phyloP scores from a whole-genome alignment of 2,888 invertebrate genomes.

The Drosophila pegasa region DNA sequence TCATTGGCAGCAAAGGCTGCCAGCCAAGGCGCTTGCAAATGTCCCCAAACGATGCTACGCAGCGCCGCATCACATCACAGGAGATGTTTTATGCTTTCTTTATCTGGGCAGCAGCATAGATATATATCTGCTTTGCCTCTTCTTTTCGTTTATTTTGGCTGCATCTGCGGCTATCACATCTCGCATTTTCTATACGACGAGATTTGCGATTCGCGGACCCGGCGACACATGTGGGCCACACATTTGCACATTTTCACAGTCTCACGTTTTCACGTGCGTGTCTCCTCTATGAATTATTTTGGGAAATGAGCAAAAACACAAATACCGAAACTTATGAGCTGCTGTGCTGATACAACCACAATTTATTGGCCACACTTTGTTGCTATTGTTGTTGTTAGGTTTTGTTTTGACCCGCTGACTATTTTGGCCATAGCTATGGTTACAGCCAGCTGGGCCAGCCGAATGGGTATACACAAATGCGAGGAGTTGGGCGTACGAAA shows the following conservation, averaged over 20 bases:
- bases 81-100: conserved; percentile 18
- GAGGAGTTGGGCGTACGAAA: not conserved
- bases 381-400: conserved; percentile 16
- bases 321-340: conserved; percentile 41
- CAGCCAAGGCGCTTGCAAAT: conserved; percentile 40
- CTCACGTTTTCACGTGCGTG: conserved; percentile 41
- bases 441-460: conserved; percentile 35
- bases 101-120: conserved; percentile 26
- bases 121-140: conserved; percentile 16
- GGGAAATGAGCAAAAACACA: conserved; percentile 81
- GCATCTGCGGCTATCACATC: not conserved
- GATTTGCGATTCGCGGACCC: conserved; percentile 23
- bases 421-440: conserved; percentile 61
- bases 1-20: conserved; percentile 42
- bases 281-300: conserved; percentile 75
- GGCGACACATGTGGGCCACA: conserved; percentile 60
- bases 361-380: conserved; percentile 17
- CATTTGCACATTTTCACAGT: conserved; percentile 32
- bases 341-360: conserved; percentile 22
- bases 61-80: conserved; percentile 46
- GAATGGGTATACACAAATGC: conserved; percentile 34
- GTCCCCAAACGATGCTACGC: conserved; percentile 43
- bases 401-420: conserved; percentile 65
- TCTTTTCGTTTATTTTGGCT: conserved; percentile 7
- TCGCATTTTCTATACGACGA: not conserved